Base-by-base conservation (phyloP, 1,140 invertebrate genomes). In the Camponotus vicinus region DNA sequence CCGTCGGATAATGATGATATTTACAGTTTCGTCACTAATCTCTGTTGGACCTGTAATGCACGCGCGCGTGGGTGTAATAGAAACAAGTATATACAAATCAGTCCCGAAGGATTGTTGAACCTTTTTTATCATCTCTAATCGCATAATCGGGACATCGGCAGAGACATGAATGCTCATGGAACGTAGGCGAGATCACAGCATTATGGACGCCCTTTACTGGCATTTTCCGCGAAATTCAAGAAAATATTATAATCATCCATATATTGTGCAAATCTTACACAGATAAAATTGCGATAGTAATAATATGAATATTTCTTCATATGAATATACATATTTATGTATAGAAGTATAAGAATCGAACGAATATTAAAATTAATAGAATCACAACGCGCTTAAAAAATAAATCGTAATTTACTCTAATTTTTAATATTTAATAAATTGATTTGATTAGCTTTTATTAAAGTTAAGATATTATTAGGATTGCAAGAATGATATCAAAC, bases 121-220 rank as follows among this genome's bases (percentile, higher is more conserved):
- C 7, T 59, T 69, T 59, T 69, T 79, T 82, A 71, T 82, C 67
- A 82, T 73, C 52, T 82, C 37, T 73, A 73, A 82, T 82, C 34
- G 52, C 27, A 27, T 34, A 40, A 27, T 27, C 63, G 45, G 13
- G 34, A 66, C 63, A 78, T 21, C 32, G 27, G 2, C 13, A 9
- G 18, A 45, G 37, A 82, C 40, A 18, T 61, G 59, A 82, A 59
- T 55, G 64, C 21, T 8, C 32, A 7, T 5, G 9, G 40, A 32
- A 71, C 78, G 79, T 82, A 73, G 79, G 79, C 79, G 79, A 82
- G 13, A 5, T 4, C 76, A 21, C 21, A 49, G 34, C 42, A 78
- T 63, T 61, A n/a, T 45, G 11, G 49, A 71, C 2, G 27, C 11
- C 37, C n/a, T 67, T 9, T n/a, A 8, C 15, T 3, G 6, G 34